A percentile compares a stretch with the other conserved stretches of the same genome.
These are phyloP conservation scores for Eugnorisma glareosa DNA, from an alignment of 2,888 invertebrate genomes.

Conservation along the genomic window DNA sequence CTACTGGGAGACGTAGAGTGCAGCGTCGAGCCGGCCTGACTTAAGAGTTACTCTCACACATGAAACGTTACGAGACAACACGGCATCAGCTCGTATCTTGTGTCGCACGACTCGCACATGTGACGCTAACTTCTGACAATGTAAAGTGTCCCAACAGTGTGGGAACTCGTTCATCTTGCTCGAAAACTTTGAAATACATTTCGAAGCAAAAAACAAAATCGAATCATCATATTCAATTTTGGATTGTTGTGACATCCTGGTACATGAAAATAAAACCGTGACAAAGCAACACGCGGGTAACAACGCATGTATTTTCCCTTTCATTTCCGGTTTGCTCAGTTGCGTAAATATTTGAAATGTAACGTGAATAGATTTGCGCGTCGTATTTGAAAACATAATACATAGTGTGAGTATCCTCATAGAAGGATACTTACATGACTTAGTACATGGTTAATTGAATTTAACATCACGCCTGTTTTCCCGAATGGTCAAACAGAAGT, in stretches of 20 bases:
- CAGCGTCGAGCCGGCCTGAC: slow-evolving; percentile 64
- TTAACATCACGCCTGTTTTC: neutral
- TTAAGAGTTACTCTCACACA: slow-evolving; percentile 59
- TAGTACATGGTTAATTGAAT: neutral
- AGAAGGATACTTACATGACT: no score
- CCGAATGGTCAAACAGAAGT: no score
- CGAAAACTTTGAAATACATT: slow-evolving; percentile 16
- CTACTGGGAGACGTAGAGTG: slow-evolving; percentile 72
- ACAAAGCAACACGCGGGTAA: slow-evolving; percentile 43
- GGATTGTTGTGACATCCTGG: slow-evolving; percentile 25
- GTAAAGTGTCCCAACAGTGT: slow-evolving; percentile 26
- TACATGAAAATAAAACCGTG: slow-evolving; percentile 46
- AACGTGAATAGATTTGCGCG: slow-evolving; percentile 48
- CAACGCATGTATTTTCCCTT: slow-evolving; percentile 56
- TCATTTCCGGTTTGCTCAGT: slow-evolving; percentile 61
- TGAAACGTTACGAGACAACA: slow-evolving; percentile 56
- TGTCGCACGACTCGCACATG: slow-evolving; percentile 44
- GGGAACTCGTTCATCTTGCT: slow-evolving; percentile 32
- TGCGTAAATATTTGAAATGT: slow-evolving; percentile 60
- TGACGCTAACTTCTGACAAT: slow-evolving; percentile 45
- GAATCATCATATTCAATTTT: slow-evolving; percentile 18
- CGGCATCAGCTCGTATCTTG: slow-evolving; percentile 40
- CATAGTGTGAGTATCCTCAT: slow-evolving; percentile 1
- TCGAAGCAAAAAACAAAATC: slow-evolving; percentile 10
- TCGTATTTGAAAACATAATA: slow-evolving; percentile 38